phyloP scores from a whole-genome alignment of 2,113 vertebrate species.

The Xenopus laevis region DNA sequence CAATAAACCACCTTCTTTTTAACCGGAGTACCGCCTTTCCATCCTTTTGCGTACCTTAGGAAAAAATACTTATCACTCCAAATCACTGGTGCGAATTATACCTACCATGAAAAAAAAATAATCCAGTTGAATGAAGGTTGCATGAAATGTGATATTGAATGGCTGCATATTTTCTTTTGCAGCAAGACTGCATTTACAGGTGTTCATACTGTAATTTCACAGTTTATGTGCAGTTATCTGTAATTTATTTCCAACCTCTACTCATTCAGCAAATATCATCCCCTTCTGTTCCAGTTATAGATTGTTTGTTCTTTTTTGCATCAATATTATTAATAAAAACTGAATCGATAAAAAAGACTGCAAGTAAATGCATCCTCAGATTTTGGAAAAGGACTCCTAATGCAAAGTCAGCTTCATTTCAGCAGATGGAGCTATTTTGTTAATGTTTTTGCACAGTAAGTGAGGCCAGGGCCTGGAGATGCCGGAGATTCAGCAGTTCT shows the following conservation, averaged over 20 bases:
- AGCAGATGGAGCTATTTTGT: neutral
- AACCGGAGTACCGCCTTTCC: too few relatives aligned
- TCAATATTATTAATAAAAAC: conserved; percentile 55
- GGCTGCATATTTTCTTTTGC: neutral
- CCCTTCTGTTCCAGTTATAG: conserved; percentile 2
- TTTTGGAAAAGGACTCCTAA: conserved; percentile 19
- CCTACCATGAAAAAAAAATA: neutral
- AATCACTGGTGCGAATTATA: neutral
- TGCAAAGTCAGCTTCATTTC: neutral
- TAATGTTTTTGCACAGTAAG: conserved; percentile 35
- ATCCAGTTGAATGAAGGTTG: neutral
- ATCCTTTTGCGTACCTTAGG: too few relatives aligned
- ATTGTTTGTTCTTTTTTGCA: conserved; percentile 54
- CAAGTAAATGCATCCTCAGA: conserved; percentile 47
- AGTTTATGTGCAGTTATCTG: too few relatives aligned
- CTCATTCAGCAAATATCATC: conserved; percentile 2
- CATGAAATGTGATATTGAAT: neutral
- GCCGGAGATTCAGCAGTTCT: conserved; percentile 54
- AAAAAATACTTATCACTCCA: neutral
- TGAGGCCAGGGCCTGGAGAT: conserved; percentile 42
- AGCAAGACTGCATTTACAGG: neutral
- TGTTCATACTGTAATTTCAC: neutral
- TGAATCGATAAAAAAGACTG: conserved; percentile 53
- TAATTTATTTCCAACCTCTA: neutral
- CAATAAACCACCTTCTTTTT: too few relatives aligned